Evolutionary conservation across 2,888 invertebrate genomes (phyloP).

Genomic region (Drosophila buzzatii): DNA sequence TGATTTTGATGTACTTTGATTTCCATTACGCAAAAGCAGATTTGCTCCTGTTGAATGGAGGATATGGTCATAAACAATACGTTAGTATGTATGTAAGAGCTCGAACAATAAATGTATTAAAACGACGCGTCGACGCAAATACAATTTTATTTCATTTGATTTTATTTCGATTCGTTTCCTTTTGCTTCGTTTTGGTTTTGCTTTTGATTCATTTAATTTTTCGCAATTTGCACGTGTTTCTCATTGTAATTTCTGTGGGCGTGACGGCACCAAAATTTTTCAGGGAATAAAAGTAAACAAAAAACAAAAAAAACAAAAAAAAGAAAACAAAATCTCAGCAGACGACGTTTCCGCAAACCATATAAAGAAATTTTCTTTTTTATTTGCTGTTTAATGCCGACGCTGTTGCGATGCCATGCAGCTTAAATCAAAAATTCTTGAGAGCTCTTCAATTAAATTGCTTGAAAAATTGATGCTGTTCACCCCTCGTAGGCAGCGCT

Average conservation of each 20-base stretch:
- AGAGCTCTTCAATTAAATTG: constrained; percentile 73
- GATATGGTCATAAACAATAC: constrained; percentile 38
- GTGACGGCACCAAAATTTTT: constrained; percentile 44
- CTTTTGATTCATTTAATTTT: constrained; percentile 8
- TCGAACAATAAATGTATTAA: constrained; percentile 34
- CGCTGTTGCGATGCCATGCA: constrained; percentile 8
- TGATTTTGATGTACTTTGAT: constrained; percentile 72
- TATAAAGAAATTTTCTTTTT: constrained; percentile 40
- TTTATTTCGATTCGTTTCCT: constrained; percentile 47
- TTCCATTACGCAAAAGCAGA: constrained; percentile 62
- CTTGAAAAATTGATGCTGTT: constrained; percentile 65
- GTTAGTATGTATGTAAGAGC: constrained; percentile 3
- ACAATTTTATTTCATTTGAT: constrained; percentile 56
- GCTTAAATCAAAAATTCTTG: constrained; percentile 53
- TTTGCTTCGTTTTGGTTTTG: constrained; percentile 28
- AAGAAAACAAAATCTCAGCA: constrained; percentile 42
- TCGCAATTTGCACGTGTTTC: constrained; percentile 52
- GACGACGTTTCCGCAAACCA: constrained; percentile 12
- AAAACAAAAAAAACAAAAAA: constrained; percentile 18
- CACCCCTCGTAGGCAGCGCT: background rate
- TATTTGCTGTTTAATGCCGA: constrained; percentile 48
- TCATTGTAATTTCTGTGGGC: constrained; percentile 58
- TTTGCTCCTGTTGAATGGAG: constrained; percentile 26
- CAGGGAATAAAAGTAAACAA: constrained; percentile 13
- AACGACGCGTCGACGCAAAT: constrained; percentile 28